Evolutionary conservation across 2,888 invertebrate species (phyloP).

Genomic region (Gymnoscelis rufifasciata): DNA sequence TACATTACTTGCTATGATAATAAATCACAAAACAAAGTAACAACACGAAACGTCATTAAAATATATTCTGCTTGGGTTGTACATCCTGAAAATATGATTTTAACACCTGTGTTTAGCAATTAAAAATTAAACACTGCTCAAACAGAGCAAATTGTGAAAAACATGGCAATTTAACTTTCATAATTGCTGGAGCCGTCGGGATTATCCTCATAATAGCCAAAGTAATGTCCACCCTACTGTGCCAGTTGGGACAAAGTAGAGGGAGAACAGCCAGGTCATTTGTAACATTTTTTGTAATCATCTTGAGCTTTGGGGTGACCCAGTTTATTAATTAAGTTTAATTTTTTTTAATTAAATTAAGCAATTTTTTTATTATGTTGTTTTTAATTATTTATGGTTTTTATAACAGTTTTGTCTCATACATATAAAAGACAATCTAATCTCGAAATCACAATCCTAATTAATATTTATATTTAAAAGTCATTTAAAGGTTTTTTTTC

Average conservation of each 20-base stretch:
- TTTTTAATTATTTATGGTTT: too few species aligned
- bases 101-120: constrained; percentile 24
- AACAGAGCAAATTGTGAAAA: constrained; percentile 26
- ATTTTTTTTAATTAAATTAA: too few species aligned
- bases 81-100: constrained; percentile 7
- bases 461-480: too few species aligned
- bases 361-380: too few species aligned
- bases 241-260: constrained; percentile 1
- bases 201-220: constrained; percentile 30
- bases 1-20: not conserved
- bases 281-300: too few species aligned
- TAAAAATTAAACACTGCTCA: constrained; percentile 24
- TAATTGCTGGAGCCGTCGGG: constrained; percentile 27
- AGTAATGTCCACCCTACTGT: constrained; percentile 32
- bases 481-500: too few species aligned
- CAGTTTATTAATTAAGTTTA: too few species aligned
- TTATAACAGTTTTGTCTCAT: too few species aligned
- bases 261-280: constrained; percentile 1
- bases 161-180: constrained; percentile 31
- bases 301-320: too few species aligned
- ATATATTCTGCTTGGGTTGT: not conserved
- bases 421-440: too few species aligned
- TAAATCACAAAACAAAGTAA: not conserved
- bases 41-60: not conserved
- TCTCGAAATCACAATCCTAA: too few species aligned